phyloP scores from a whole-genome alignment of 2,797 vertebrate genomes.

The Scolopax bukidnonensis region DNA sequence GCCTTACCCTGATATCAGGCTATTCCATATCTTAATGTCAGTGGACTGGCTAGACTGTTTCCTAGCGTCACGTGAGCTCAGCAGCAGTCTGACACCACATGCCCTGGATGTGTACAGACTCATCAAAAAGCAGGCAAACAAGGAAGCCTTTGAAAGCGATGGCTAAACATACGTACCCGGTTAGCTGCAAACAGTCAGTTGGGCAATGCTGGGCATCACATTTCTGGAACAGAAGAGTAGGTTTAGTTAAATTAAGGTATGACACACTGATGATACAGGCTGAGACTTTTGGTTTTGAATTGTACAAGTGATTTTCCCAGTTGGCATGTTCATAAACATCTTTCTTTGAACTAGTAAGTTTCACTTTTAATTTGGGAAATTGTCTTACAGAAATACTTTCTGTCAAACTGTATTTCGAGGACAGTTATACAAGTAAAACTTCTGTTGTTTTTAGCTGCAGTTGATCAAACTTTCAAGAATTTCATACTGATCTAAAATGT shows the following conservation, averaged over 20 bases:
- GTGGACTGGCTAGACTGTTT: not conserved
- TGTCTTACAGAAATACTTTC: not conserved
- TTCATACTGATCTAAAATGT: not conserved
- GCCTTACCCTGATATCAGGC: not conserved
- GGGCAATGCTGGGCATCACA: not conserved
- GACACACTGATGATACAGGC: slow-evolving; percentile 1
- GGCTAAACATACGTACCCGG: not conserved
- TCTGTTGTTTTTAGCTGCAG: not conserved
- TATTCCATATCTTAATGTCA: not conserved
- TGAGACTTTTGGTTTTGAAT: not conserved
- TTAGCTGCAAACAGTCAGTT: not conserved
- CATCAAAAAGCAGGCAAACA: not conserved
- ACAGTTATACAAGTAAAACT: not conserved
- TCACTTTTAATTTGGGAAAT: not conserved
- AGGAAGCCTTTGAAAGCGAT: not conserved
- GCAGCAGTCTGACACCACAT: slow-evolving; percentile 1
- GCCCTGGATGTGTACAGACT: not conserved
- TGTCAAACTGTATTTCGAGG: not conserved
- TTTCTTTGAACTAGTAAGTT: not conserved
- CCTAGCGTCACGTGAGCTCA: not conserved
- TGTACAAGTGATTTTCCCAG: slow-evolving; percentile 17
- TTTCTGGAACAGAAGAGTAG: slow-evolving; percentile 26
- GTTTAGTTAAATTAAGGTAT: slow-evolving; percentile 23
- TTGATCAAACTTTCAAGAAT: not conserved
- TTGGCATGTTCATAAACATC: not conserved